Conservation (phyloP, 2,113 vertebrate species). For the Chaetodon auriga region DNA sequence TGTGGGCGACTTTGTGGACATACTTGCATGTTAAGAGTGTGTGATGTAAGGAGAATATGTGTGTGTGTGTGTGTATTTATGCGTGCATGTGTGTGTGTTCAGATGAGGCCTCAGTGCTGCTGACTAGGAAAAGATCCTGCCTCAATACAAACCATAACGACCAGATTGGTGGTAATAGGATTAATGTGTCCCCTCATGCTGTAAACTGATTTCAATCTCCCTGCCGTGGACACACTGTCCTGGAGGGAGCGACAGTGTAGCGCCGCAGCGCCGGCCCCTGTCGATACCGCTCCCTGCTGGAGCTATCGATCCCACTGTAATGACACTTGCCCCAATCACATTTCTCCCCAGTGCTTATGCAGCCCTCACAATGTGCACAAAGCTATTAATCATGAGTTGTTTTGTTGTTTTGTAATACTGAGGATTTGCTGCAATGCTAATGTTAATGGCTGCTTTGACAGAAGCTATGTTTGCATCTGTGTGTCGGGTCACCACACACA, state of each 20-base stretch:
- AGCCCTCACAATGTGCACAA: constrained; percentile 10
- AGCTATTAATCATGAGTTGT: constrained; percentile 30
- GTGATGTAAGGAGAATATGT: constrained; percentile 11
- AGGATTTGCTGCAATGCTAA: constrained; percentile 35
- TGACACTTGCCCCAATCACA: constrained; percentile 47
- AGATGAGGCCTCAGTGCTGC: constrained; percentile 33
- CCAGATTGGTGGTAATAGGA: constrained; percentile 73
- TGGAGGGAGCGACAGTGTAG: constrained; percentile 35
- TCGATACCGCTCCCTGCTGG: constrained; percentile 47
- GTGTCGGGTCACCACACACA: constrained; percentile 15
- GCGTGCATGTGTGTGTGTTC: constrained; percentile 28
- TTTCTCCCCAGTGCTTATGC: background rate
- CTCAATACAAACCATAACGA: constrained; percentile 65
- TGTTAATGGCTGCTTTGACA: constrained; percentile 38
- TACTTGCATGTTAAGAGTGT: constrained; percentile 1
- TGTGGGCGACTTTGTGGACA: constrained; percentile 22
- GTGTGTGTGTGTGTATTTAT: constrained; percentile 12
- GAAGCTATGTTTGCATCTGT: constrained; percentile 1
- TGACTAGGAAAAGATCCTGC: constrained; percentile 64
- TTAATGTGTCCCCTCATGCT: constrained; percentile 66
- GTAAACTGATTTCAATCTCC: constrained; percentile 74
- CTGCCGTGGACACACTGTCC: constrained; percentile 52
- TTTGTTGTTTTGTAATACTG: constrained; percentile 49
- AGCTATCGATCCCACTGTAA: constrained; percentile 64
- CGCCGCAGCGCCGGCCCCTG: constrained; percentile 2